A percentile compares a stretch with the other conserved stretches of the same genome.
Evolutionary conservation across 2,888 invertebrate genomes (phyloP).

Genomic region (Nipponacmea schrenckii): DNA sequence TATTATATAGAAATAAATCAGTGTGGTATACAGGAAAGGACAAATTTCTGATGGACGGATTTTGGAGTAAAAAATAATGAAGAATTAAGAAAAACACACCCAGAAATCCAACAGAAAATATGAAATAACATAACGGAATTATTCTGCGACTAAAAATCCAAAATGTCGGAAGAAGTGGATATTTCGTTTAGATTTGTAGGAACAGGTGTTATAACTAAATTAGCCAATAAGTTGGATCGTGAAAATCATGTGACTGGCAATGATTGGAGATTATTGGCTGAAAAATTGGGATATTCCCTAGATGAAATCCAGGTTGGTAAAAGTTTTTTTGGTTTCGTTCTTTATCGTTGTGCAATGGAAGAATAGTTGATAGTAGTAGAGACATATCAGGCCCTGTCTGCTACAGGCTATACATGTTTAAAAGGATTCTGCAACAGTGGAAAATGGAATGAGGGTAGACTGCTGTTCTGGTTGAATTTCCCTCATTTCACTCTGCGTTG

Average conservation of each 20-base stretch:
- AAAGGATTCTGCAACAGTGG: not conserved
- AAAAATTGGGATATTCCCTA: constrained; percentile 45
- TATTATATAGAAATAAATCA: no score
- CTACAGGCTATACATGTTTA: not conserved
- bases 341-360: no score
- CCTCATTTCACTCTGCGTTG: not conserved
- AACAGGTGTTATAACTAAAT: constrained; percentile 27
- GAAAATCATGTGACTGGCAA: constrained; percentile 39
- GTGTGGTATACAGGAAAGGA: not conserved
- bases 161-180: constrained; percentile 23
- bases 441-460: no score
- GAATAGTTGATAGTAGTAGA: not conserved
- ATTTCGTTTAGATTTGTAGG: constrained; percentile 42
- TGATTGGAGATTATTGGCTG: constrained; percentile 55
- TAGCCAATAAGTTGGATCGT: constrained; percentile 51
- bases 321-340: not conserved
- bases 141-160: not conserved
- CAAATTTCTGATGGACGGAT: not conserved
- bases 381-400: not conserved
- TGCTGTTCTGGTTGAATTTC: not conserved
- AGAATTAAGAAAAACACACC: not conserved
- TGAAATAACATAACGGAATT: constrained; percentile 2
- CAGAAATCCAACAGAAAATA: not conserved
- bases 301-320: constrained; percentile 46
- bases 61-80: not conserved